Evolutionary conservation across 2,113 vertebrate species (phyloP).

Genomic region (Sebastes schlegelii): DNA sequence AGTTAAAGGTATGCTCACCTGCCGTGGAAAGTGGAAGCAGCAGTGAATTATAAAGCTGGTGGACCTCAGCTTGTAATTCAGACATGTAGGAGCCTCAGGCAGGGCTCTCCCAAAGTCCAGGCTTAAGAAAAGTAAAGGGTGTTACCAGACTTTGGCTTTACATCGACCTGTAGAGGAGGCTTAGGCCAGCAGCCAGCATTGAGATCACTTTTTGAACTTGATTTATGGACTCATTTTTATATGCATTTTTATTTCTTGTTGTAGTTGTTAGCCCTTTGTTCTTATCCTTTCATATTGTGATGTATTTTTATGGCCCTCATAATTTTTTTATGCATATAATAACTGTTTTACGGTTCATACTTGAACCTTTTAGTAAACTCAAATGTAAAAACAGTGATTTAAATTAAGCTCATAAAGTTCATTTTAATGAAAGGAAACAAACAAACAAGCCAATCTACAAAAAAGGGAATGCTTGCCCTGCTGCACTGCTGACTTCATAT

Average conservation of each 20-base stretch:
- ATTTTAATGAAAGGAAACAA: conserved; percentile 36
- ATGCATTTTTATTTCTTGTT: conserved; percentile 5
- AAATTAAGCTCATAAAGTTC: conserved; percentile 40
- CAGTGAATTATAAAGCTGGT: conserved; percentile 29
- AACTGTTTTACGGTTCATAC: conserved; percentile 8
- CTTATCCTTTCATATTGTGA: too few relatives aligned
- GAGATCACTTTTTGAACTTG: conserved; percentile 3
- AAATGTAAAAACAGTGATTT: conserved; percentile 28
- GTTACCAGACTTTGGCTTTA: conserved; percentile 31
- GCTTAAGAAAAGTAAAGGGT: conserved; percentile 42
- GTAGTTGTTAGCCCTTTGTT: conserved; percentile 12
- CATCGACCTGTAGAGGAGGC: conserved; percentile 1
- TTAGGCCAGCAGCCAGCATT: conserved; percentile 10
- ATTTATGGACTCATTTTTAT: conserved; percentile 15
- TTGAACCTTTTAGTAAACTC: conserved; percentile 10
- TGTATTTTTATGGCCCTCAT: conserved; percentile 16
- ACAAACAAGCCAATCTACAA: conserved; percentile 15
- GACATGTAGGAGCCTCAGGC: conserved; percentile 42
- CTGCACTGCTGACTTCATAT: conserved; percentile 38
- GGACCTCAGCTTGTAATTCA: conserved; percentile 43
- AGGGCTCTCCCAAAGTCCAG: conserved; percentile 42
- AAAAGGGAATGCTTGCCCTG: conserved; percentile 28
- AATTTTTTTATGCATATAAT: conserved; percentile 1
- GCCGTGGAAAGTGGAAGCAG: conserved; percentile 4
- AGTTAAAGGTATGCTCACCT: not conserved